Evolutionary conservation across 2,113 vertebrate genomes (phyloP).

Genomic region (Raja brachyura): DNA sequence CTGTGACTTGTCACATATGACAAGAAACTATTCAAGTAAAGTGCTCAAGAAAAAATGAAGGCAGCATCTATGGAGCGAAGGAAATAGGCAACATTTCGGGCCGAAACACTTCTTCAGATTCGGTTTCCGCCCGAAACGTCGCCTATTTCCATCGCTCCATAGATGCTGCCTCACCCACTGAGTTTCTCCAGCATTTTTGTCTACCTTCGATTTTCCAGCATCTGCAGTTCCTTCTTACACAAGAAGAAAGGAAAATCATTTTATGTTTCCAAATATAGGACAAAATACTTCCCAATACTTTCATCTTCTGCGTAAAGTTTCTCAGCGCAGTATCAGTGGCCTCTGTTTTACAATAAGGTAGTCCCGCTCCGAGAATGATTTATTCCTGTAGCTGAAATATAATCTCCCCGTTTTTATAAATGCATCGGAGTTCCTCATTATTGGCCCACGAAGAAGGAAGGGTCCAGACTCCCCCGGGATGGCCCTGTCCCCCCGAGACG

Average conservation of each 20-base stretch:
- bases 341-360: neutral
- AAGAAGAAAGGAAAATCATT: neutral
- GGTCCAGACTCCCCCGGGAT: conserved; percentile 47
- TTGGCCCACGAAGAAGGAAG: conserved; percentile 45
- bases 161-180: too few relatives aligned
- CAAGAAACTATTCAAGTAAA: too few relatives aligned
- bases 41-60: neutral
- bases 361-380: conserved; percentile 36
- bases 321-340: neutral
- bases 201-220: too few relatives aligned
- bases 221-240: too few relatives aligned
- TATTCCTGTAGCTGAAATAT: conserved; percentile 47
- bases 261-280: neutral
- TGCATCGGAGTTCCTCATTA: conserved; percentile 43
- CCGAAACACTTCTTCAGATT: too few relatives aligned
- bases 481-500: conserved; percentile 43
- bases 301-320: neutral
- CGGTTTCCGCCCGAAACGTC: too few relatives aligned
- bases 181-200: too few relatives aligned
- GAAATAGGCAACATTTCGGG: too few relatives aligned
- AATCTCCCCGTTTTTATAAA: conserved; percentile 43
- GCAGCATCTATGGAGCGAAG: too few relatives aligned
- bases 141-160: too few relatives aligned
- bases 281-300: neutral
- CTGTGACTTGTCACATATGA: too few relatives aligned